Conservation (phyloP, 1,140 invertebrate genomes). For the Euborellia annulipes region DNA sequence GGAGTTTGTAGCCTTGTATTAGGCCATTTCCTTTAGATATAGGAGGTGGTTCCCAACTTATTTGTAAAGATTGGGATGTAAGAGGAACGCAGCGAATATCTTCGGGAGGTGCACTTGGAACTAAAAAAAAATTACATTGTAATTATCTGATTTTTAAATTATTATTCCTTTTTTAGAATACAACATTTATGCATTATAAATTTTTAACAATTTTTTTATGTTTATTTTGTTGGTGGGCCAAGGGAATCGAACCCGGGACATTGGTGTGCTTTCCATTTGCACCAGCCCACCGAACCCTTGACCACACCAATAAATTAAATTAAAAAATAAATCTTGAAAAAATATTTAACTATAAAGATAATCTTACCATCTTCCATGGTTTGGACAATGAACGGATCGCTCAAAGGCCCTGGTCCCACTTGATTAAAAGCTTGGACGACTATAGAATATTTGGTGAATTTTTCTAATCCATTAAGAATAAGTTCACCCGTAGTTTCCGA, state of each 20-base stretch:
- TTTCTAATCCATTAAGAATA: conserved; percentile 44
- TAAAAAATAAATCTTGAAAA: background rate
- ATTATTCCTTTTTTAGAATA: too few relatives aligned
- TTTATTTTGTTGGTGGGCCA: background rate
- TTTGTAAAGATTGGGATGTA: conserved; percentile 57
- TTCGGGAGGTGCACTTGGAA: conserved; percentile 53
- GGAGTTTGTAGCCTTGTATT: conserved; percentile 67
- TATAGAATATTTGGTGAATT: conserved; percentile 63
- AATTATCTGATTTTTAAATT: background rate
- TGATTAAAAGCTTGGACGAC: conserved; percentile 77
- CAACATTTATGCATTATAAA: too few relatives aligned
- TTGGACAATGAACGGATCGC: conserved; percentile 52
- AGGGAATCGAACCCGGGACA: too few relatives aligned
- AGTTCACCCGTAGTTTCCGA: conserved; percentile 48
- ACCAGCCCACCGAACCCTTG: conserved; percentile 8
- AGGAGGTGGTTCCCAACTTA: conserved; percentile 72
- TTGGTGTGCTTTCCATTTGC: too few relatives aligned
- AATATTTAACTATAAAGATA: too few relatives aligned
- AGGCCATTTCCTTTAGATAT: conserved; percentile 59
- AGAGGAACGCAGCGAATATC: conserved; percentile 52
- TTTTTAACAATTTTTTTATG: too few relatives aligned
- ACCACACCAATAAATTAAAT: conserved; percentile 5
- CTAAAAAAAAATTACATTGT: conserved; percentile 36
- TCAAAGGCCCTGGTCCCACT: conserved; percentile 63
- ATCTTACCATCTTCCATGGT: conserved; percentile 65